A percentile compares a stretch with the other conserved stretches of the same genome.
phyloP scores from a whole-genome alignment of 2,113 vertebrate genomes.

The Turnix velox region DNA sequence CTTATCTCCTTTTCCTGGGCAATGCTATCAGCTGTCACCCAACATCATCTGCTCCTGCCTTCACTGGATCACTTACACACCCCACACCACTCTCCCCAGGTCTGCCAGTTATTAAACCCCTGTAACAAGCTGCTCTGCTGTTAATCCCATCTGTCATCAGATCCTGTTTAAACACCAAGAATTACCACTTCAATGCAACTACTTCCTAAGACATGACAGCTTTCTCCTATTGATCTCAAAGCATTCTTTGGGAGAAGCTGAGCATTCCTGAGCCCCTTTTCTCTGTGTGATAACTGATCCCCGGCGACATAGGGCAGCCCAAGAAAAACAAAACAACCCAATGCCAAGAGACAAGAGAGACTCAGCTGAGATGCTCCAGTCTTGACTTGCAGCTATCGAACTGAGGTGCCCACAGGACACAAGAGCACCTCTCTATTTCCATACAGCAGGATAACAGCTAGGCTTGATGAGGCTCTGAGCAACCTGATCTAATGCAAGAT shows the following conservation, averaged over 20 bases:
- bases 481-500: too few relatives aligned
- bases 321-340: background rate
- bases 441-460: background rate
- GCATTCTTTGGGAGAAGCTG: background rate
- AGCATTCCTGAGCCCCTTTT: background rate
- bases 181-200: constrained; percentile 23
- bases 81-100: constrained; percentile 18
- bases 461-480: too few relatives aligned
- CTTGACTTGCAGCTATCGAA: background rate
- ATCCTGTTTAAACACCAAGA: constrained; percentile 41
- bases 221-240: background rate
- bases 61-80: background rate
- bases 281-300: background rate
- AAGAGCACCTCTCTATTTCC: background rate
- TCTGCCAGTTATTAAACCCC: constrained; percentile 53
- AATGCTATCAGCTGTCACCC: constrained; percentile 6
- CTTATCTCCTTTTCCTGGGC: background rate
- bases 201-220: constrained; percentile 7
- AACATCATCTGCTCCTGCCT: constrained; percentile 30
- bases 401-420: background rate
- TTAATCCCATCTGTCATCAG: constrained; percentile 61
- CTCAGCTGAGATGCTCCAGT: background rate
- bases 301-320: background rate
- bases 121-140: constrained; percentile 40
- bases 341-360: background rate